Base-by-base conservation (phyloP, 2,888 invertebrate species). In the Drosophila dives region DNA sequence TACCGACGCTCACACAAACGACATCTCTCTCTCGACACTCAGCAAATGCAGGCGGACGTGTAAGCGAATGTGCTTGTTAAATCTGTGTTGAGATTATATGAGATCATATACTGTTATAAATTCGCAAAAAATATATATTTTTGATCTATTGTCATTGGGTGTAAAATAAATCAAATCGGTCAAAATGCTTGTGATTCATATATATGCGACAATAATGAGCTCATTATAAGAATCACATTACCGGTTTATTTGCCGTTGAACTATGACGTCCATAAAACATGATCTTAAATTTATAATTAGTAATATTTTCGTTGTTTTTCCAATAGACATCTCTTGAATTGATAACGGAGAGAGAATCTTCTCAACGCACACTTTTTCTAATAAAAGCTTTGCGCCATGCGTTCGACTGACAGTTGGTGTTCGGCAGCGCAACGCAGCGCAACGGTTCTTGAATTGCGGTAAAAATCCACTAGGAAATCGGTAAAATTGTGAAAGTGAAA, bases 371-470 rank as follows among this genome's bases (percentile, higher is more conserved):
- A 15, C 10, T 20, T 29, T 70, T 78, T 71, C 75, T 45, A 78
- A 89, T 84, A 84, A 79, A 86, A 76, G 81, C 75, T 84, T 69
- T 45, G 32, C 50, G 34, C 48, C 34, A 34, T 50, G 53, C 71
- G 51, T 58, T 72, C 67, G 59, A 58, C 72, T 56, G 76, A 51
- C 87, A 84, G 84, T 84, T 73, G 79, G 74, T 80, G 73, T 86
- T 83, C 70, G 84, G 81, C 74, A 64, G 87, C 82, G 87, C 81
- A 70, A 72, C 72, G 79, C 61, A 71, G 71, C 84, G 76, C 87
- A 72, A 59, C 76, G 64, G 63, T n/a, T 60, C 29, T 26, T 48
- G 17, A 29, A 38, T 10, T 29, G 7, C 62, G 66, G 69, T 67
- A 36, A 45, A 55, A 45, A 55, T 15, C 23, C 8, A 64, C 68